Evolutionary conservation across 2,888 invertebrate species (phyloP), one percentile per base, ranked within the genome.

Genomic region (Hololepta plana): DNA sequence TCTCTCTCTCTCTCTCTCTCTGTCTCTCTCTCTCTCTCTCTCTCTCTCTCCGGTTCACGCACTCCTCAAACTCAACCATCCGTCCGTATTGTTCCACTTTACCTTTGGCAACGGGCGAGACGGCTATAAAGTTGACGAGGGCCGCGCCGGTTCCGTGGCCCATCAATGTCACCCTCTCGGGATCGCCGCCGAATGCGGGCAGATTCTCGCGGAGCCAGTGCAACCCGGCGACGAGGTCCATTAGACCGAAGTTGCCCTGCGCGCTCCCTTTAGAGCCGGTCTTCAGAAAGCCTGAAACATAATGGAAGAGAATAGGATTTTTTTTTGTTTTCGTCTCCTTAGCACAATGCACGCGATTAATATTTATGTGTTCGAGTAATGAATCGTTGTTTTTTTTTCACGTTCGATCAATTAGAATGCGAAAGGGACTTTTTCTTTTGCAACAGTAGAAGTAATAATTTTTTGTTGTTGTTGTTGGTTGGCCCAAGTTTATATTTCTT

Each of bases 131-230:
- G 60, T 96, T 95, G 39, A 93, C 91, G 26, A 95, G 67, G 2
- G 93, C 88, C 6, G 95, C 96, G 4, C 98, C 98, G 14, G 90
- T 87, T 14, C 91, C 88, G 52, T 96, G 93, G 3, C 96, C 95
- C 65, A 96, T 73, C 35, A 98, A 60, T 1, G 93, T 93, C 33
- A 98, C 80, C 38, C 80, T 69, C 49, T 82, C 74, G 4, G 90
- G 80, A 60, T 96, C 88, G 10, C 96, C 96, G 12, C 91, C 91
- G 51, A 98, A 96, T 2, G 84, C 80, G 3, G 79, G 84, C 32
- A 96, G 67, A 57, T 96, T 95, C 53, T 90, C 88, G 44, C 84
- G 70, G 29, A 98, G 67, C 95, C 96, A 96, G 51, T 93, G 91
- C 28, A 98, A 64, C 9, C 93, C 95, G 12, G 93, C 93, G 33